Evolutionary conservation across 2,113 vertebrate species (phyloP), one percentile per base, ranked within the genome.

Genomic region (Silurus glanis): DNA sequence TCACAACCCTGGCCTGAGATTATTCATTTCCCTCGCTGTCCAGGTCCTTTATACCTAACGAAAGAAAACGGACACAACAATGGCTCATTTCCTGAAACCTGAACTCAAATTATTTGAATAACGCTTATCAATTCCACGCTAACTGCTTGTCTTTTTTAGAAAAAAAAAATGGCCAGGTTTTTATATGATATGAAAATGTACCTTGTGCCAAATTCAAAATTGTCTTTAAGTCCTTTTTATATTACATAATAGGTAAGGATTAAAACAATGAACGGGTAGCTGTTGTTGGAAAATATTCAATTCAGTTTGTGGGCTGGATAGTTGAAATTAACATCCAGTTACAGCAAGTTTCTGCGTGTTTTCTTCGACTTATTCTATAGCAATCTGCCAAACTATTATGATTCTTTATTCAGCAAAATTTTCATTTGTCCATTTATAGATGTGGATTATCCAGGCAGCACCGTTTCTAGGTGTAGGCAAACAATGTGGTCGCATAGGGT

Each of bases 31-130:
- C 85, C 80, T 82, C 86, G 83, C 87, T 89, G 86, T 72, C 83
- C 74, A 21, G 55, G 53, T 85, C 79, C 86, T 89, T 85, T 87
- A 76, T 85, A 71, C 86, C 76, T 84, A 85, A 74, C 85, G 83
- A 25, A 23, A 45, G 56, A 80, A 45, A 2, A 58, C 62, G 19
- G 37, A 84, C 47, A 76, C 51, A 62, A 79, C 76, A 71, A 45
- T 53, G 25, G 58, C 79, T 87, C 21, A 64, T 71, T 45, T 66
- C 85, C 72, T 86, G 84, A 85, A 89, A 86, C 89, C 80, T 90
- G 86, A 89, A 90, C 89, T 89, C 89, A 78, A 80, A 86, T 78
- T 89, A 87, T 86, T 86, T 45, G 83, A 84, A 88, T 61, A 75
- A 76, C 58, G 61, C 83, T 75, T 64, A 84, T 86, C 74, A 83